These are phyloP conservation scores for Agrotis exclamationis DNA, from an alignment of 2,888 invertebrate species.

Conservation along the genomic window DNA sequence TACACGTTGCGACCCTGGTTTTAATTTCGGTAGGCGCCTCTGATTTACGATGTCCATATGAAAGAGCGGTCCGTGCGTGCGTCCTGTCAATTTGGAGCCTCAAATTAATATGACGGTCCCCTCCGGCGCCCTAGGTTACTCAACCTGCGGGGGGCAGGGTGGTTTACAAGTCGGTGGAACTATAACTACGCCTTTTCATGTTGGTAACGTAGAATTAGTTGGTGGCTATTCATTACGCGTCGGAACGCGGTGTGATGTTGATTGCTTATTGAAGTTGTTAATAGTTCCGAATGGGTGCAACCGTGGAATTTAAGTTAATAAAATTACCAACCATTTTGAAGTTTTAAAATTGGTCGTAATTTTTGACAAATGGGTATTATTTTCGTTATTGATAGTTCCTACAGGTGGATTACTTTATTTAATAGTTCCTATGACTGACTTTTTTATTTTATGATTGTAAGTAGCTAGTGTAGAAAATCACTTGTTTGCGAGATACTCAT, in stretches of 20 bases:
- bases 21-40: conserved; percentile 85
- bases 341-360: conserved; percentile 44
- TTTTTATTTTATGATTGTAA: no score
- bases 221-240: conserved; percentile 81
- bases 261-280: conserved; percentile 83
- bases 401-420: background rate
- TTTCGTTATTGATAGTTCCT: conserved; percentile 16
- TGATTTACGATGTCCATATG: conserved; percentile 88
- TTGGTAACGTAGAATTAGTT: conserved; percentile 82
- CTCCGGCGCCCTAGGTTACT: conserved; percentile 51
- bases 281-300: conserved; percentile 75
- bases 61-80: conserved; percentile 83
- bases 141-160: conserved; percentile 66
- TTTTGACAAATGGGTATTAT: conserved; percentile 21
- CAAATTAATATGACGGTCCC: conserved; percentile 73
- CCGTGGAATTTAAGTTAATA: conserved; percentile 61
- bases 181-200: conserved; percentile 79
- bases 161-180: conserved; percentile 68
- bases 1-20: conserved; percentile 81
- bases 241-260: conserved; percentile 79
- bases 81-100: conserved; percentile 77
- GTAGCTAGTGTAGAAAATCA: no score
- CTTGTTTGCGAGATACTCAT: background rate
- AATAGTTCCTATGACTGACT: background rate
- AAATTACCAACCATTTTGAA: conserved; percentile 50